A percentile compares a stretch with the other conserved stretches of the same genome.
phyloP scores from a whole-genome alignment of 2,113 vertebrate genomes.

The Macroglossus sobrinus region DNA sequence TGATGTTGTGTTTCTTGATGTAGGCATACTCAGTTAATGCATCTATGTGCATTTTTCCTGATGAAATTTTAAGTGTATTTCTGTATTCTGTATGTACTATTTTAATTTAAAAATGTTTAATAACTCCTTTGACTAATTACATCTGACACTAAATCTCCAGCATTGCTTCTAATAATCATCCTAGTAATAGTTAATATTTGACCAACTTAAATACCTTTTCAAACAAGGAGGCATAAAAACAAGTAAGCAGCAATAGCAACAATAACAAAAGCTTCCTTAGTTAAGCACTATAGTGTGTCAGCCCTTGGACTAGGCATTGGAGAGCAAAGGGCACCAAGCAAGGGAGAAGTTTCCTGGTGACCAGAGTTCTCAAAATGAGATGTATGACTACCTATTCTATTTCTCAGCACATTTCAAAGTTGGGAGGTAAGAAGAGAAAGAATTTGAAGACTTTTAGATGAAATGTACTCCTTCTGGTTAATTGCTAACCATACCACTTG shows the following conservation, averaged over 20 bases:
- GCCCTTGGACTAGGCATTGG: background rate
- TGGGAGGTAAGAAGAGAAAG: background rate
- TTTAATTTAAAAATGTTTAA: background rate
- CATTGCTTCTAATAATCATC: background rate
- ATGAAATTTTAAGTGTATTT: background rate
- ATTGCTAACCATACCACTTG: background rate
- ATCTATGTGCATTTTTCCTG: background rate
- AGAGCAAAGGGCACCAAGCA: background rate
- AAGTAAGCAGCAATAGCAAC: background rate
- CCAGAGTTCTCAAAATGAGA: background rate
- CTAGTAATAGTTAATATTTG: background rate
- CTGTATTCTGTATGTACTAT: background rate
- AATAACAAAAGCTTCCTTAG: background rate
- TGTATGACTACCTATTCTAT: background rate
- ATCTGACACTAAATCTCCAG: background rate
- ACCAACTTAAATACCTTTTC: background rate
- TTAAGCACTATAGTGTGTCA: background rate
- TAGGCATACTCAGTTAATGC: background rate
- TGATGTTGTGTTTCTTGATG: background rate
- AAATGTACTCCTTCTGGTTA: background rate
- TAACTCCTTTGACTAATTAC: background rate
- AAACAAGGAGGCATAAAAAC: background rate
- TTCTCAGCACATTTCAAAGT: background rate
- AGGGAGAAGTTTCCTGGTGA: background rate
- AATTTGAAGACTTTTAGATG: background rate